phyloP scores from a whole-genome alignment of 2,797 vertebrate genomes.

The Takifugu rubripes region DNA sequence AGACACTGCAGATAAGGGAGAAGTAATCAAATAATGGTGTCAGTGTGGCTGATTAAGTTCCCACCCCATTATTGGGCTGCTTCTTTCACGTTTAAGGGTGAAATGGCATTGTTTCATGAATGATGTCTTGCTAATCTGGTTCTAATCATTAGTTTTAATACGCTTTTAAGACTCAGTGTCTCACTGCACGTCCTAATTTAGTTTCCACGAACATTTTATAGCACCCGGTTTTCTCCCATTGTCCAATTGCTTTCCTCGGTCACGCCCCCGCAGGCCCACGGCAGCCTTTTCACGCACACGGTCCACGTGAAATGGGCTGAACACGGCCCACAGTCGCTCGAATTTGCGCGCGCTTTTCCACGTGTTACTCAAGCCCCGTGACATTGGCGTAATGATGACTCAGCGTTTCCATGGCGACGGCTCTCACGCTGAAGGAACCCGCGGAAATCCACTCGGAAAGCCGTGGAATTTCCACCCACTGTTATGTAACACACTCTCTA shows the following conservation, averaged over 20 bases:
- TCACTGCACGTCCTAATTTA: background rate
- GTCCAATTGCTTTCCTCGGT: slow-evolving; percentile 11
- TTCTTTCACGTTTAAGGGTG: no score
- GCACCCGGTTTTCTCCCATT: background rate
- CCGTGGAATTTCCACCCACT: slow-evolving; percentile 25
- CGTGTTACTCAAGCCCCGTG: slow-evolving; percentile 6
- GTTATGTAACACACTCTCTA: slow-evolving; percentile 19
- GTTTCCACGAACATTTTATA: slow-evolving; percentile 12
- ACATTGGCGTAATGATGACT: slow-evolving; percentile 35
- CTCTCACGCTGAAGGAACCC: background rate
- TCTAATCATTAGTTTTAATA: no score
- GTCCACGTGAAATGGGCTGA: slow-evolving; percentile 50
- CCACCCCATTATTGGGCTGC: background rate
- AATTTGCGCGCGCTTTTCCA: slow-evolving; percentile 60
- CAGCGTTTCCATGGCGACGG: slow-evolving; percentile 36
- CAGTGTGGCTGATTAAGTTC: slow-evolving; percentile 6
- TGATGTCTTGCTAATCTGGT: no score
- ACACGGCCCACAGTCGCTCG: slow-evolving; percentile 12
- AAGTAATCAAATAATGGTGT: slow-evolving; percentile 9
- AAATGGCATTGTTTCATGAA: no score
- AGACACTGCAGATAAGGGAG: background rate
- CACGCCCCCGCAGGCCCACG: slow-evolving; percentile 31
- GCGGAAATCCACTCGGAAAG: slow-evolving; percentile 31
- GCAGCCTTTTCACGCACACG: slow-evolving; percentile 33
- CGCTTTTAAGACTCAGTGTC: no score